Base-by-base conservation (phyloP, 2,113 vertebrate genomes). In the Candoia aspera region DNA sequence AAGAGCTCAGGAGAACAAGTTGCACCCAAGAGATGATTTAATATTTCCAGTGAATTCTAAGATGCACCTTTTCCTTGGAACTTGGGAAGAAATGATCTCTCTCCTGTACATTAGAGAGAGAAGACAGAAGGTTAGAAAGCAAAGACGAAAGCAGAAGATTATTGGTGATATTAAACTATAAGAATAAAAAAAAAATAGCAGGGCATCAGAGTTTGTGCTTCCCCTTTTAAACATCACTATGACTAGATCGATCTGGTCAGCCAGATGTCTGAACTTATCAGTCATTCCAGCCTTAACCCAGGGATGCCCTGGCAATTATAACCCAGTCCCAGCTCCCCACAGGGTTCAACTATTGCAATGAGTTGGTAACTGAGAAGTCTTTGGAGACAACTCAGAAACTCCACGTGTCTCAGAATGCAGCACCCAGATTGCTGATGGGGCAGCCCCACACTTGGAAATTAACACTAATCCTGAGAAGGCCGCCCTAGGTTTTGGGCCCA, bases 141-240 rank as follows among this genome's bases (percentile, higher is more conserved):
- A 46, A 91, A 24, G 86, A 84, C 1, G 94, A 33, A 59, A 90
- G 1, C 91, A n/a, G 0, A 85, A 91, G 91, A 92, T 94, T 86
- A 23, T 37, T 5, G 2, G 6, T 93, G 92, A 91, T 91, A 92
- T 93, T 92, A 93, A 94, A 95, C 87, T 84, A 5, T 42, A 46
- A 1, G 11, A 91, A 26, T 1, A 92, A 49, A 87, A 95, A 87
- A 95, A 85, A 0, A 6, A 46, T 0, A 42, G 37, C 68, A 3
- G 46, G 87, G 53, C 0, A 86, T 11, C 84, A 46, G 10, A 24
- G 53, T 10, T 58, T 10, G 17, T 64, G 1, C 15, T 37, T 92
- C 33, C 42, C 37, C 0, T 57, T 92, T 89, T 84, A 46, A 23
- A 12, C 79, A 19, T 29, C 12, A 0, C 0, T 8, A 37, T 42